Base-by-base conservation (phyloP, 1,140 invertebrate species). In the Danaus melanippus region DNA sequence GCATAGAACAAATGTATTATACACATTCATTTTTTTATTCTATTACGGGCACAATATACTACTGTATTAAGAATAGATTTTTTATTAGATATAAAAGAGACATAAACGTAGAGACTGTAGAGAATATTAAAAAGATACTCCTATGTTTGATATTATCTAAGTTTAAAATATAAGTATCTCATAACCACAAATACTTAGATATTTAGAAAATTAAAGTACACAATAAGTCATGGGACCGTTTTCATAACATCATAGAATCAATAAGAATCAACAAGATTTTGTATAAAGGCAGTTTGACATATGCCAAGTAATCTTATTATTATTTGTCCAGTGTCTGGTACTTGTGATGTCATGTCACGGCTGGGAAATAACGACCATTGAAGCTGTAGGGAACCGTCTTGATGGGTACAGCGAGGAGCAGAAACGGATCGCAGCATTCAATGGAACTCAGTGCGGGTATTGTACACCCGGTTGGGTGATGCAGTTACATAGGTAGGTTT, bases 401-500 rank as follows among this genome's bases (percentile, higher is more conserved):
- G 77, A 78, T 2, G 94, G 94, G 7, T 96, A 94, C 80, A 90
- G 93, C 72, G 87, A 89, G 3, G 88, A 93, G 39, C 93, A 94
- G 83, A 89, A 90, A 53, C 75, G 90, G 10, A 73, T 95, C 44
- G 92, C 92, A 0, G 88, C 89, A 44, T 91, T 92, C 69, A 92
- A 93, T 77, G 94, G 92, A 3, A 92, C 93, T 1, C 94, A 95
- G 80, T 96, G 94, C 69, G 95, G 95, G 4, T 97, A 90, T 77
- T 97, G 95, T 61, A 92, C 92, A 1, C 91, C 94, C 10, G 95
- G 94, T 44, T 95, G 95, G 90, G 90, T 96, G 12, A 96, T 96
- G 94, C 93, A 92, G 62, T 92, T 96, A 90, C 92, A 93, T 74
- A 94, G 93, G 86, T 81, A 42, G 48, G 50, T 43, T 17, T 44